These are phyloP conservation scores for Venturia canescens DNA, from an alignment of 1,140 invertebrate genomes.

Conservation along the genomic window DNA sequence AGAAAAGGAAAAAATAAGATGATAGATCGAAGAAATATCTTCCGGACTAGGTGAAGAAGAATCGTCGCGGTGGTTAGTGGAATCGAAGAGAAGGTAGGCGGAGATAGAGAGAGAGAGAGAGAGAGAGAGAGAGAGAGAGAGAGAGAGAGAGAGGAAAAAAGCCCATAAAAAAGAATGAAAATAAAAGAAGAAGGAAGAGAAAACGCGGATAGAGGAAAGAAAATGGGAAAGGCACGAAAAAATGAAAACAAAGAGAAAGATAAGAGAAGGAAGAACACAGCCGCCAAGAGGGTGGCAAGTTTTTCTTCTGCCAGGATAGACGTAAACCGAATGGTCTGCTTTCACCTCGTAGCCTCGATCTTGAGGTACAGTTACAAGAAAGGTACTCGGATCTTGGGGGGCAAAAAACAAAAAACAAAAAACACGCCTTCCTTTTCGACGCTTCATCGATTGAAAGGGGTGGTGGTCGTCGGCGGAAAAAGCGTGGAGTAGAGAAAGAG, in stretches of 20 bases:
- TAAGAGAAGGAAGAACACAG: too few relatives aligned
- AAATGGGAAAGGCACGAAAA: too few relatives aligned
- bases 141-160: background rate
- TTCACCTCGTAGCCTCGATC: too few relatives aligned
- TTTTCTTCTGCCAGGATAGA: too few relatives aligned
- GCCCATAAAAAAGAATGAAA: too few relatives aligned
- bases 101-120: background rate
- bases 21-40: slow-evolving; percentile 7
- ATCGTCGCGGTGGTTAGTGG: background rate
- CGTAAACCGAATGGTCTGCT: too few relatives aligned
- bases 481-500: background rate
- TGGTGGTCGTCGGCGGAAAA: background rate
- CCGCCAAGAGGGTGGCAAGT: too few relatives aligned
- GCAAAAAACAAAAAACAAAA: too few relatives aligned
- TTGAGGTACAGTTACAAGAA: background rate
- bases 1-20: background rate
- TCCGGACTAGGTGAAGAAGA: slow-evolving; percentile 1
- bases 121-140: background rate
- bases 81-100: background rate
- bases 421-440: background rate
- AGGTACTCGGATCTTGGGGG: background rate
- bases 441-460: slow-evolving; percentile 3
- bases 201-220: too few relatives aligned
- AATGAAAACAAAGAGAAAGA: too few relatives aligned
- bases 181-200: too few relatives aligned